phyloP scores from a whole-genome alignment of 2,888 invertebrate genomes.

The Plutella xylostella region DNA sequence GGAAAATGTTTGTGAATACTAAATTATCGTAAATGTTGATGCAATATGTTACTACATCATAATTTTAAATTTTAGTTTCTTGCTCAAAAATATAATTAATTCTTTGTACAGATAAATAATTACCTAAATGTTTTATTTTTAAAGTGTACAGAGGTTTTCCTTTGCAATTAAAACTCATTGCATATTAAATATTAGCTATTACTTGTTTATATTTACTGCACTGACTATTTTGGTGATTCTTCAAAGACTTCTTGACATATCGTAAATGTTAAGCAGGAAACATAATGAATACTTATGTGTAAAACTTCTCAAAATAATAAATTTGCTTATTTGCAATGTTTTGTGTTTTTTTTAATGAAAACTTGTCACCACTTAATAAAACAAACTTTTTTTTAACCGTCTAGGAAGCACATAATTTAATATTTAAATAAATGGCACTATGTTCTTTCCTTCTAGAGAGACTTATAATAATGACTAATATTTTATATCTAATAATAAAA shows the following conservation, averaged over 20 bases:
- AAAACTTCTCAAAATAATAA: slow-evolving; percentile 54
- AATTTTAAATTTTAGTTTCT: neutral
- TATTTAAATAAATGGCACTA: no score
- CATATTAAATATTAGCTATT: no score
- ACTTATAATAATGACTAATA: no score
- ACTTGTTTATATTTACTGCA: neutral
- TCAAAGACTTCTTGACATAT: slow-evolving; percentile 65
- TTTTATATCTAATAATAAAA: no score
- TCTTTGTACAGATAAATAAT: no score
- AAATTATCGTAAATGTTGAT: neutral
- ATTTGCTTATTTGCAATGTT: slow-evolving; percentile 55
- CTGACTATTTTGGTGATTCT: slow-evolving; percentile 34
- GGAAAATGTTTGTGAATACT: slow-evolving; percentile 1
- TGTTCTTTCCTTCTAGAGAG: no score
- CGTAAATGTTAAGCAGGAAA: slow-evolving; percentile 47
- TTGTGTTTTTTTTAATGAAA: neutral
- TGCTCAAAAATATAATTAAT: neutral
- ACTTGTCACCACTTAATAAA: neutral
- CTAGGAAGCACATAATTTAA: no score
- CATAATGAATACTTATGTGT: no score
- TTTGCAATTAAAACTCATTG: no score
- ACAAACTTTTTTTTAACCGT: no score
- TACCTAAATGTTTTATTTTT: no score
- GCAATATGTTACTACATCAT: neutral
- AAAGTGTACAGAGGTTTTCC: no score